These are phyloP conservation scores for Antigone vipio DNA, from an alignment of 2,113 vertebrate genomes.

Conservation along the genomic window DNA sequence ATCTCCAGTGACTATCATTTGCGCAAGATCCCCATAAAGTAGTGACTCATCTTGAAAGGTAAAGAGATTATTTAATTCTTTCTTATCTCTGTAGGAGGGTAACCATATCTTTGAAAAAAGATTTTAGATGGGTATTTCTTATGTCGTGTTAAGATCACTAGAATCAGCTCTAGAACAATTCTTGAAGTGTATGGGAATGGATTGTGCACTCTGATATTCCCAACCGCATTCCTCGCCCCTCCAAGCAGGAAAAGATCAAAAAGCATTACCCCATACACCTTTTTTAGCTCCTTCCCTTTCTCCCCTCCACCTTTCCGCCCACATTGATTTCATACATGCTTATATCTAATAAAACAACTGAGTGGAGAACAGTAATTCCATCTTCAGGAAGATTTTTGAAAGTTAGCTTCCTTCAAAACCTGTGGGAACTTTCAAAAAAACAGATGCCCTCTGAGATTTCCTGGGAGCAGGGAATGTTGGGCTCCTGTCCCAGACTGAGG, in stretches of 20 bases:
- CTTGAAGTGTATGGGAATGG: neutral
- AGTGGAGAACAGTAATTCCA: neutral
- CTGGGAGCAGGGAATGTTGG: neutral
- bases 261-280: neutral
- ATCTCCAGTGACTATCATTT: neutral
- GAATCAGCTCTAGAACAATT: neutral
- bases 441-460: neutral
- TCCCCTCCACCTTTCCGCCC: neutral
- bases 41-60: neutral
- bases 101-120: neutral
- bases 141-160: neutral
- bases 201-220: accelerated
- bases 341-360: neutral
- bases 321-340: neutral
- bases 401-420: neutral
- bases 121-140: neutral
- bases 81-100: neutral
- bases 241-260: neutral
- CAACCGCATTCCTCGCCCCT: neutral
- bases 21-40: neutral
- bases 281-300: neutral
- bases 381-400: neutral
- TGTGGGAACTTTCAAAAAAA: neutral
- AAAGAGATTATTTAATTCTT: neutral
- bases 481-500: neutral